These are phyloP conservation scores for Monarcha castaneiventris DNA, from an alignment of 2,113 vertebrate genomes.

Conservation along the genomic window DNA sequence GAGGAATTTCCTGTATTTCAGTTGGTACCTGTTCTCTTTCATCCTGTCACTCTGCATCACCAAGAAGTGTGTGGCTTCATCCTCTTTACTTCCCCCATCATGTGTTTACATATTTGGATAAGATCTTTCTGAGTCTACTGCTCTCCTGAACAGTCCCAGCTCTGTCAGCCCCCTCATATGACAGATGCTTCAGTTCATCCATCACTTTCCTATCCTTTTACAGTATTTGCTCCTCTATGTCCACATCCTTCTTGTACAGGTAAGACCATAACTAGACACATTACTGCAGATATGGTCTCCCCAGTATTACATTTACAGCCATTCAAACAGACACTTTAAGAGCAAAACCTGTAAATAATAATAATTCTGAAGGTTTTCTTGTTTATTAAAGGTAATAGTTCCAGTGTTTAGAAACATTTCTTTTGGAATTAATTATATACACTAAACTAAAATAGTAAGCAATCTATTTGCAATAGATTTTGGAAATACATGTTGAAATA, in stretches of 20 bases:
- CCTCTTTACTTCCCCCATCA: background rate
- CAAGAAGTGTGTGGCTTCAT: background rate
- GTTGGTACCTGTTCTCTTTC: background rate
- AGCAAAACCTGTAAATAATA: background rate
- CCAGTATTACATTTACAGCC: background rate
- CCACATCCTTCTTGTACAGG: background rate
- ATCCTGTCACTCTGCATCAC: background rate
- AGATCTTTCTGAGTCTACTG: background rate
- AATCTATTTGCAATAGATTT: background rate
- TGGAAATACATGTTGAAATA: background rate
- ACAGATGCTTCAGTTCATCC: background rate
- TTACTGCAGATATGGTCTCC: background rate
- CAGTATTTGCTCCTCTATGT: background rate
- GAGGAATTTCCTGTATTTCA: background rate
- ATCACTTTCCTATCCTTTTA: background rate
- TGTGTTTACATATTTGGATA: background rate
- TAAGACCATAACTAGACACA: background rate
- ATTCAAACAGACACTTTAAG: background rate
- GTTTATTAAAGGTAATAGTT: background rate
- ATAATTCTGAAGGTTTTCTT: background rate
- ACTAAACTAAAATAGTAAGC: background rate
- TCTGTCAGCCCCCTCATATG: background rate
- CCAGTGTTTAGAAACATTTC: background rate
- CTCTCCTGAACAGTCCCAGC: background rate
- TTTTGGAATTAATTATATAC: background rate